These are phyloP conservation scores for Neodon shergylaensis DNA, from an alignment of 2,113 vertebrate species.

Conservation along the genomic window DNA sequence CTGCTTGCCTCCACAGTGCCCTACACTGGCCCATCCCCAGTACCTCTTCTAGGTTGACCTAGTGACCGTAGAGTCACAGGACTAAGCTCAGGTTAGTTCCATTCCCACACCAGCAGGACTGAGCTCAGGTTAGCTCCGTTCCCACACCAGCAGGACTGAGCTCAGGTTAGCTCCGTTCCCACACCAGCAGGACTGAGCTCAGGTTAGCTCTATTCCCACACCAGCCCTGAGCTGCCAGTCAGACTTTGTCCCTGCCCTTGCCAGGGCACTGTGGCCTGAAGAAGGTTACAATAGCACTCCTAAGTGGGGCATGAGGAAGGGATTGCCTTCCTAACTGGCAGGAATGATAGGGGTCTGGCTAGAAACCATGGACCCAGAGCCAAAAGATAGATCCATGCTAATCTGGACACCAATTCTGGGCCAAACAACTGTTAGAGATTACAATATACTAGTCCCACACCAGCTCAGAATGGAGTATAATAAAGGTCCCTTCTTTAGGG, in stretches of 20 bases:
- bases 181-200: background rate
- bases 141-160: background rate
- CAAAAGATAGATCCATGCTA: accelerated
- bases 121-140: background rate
- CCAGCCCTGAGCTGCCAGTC: background rate
- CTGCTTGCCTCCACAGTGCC: background rate
- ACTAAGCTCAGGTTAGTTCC: background rate
- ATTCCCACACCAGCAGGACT: accelerated
- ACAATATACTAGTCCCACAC: too few relatives aligned
- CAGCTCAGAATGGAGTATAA: too few relatives aligned
- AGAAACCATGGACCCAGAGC: background rate
- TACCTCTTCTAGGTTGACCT: background rate
- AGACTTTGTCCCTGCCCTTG: background rate
- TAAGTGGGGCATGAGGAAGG: background rate
- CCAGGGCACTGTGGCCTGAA: background rate
- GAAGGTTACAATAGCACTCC: background rate
- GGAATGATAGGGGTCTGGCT: background rate
- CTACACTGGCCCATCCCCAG: background rate
- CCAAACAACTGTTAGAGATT: too few relatives aligned
- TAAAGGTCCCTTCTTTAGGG: too few relatives aligned
- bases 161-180: background rate
- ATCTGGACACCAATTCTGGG: accelerated
- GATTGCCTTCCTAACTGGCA: background rate
- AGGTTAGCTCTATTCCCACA: background rate
- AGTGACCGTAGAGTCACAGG: accelerated